Conservation (phyloP, 2,888 invertebrate species). For the Archaeoteleia sp. region DNA sequence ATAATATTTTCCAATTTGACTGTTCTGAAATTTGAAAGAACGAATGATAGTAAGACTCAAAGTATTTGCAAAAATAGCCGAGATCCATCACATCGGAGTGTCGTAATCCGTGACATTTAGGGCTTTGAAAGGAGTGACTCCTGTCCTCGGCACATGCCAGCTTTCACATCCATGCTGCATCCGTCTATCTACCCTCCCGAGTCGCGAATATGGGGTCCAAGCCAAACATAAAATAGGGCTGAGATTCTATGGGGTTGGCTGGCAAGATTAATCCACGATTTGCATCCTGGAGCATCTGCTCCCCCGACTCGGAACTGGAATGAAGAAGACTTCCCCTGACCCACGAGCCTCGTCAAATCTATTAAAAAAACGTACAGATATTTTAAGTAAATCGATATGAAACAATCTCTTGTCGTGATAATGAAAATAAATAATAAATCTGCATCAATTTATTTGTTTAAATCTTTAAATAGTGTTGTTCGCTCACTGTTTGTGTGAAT, state of each 20-base stretch:
- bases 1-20: too few species aligned
- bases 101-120: slow-evolving; percentile 52
- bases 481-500: too few species aligned
- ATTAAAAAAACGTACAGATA: slow-evolving; percentile 43
- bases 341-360: slow-evolving; percentile 40
- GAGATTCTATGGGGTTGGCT: slow-evolving; percentile 63
- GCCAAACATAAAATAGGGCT: slow-evolving; percentile 57
- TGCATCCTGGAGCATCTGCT: slow-evolving; percentile 74
- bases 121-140: slow-evolving; percentile 68
- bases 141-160: slow-evolving; percentile 68
- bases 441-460: too few species aligned
- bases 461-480: too few species aligned
- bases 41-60: too few species aligned
- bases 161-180: slow-evolving; percentile 64
- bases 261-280: slow-evolving; percentile 74
- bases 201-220: slow-evolving; percentile 58
- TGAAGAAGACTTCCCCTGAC: slow-evolving; percentile 55
- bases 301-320: slow-evolving; percentile 55
- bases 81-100: slow-evolving; percentile 36
- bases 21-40: too few species aligned
- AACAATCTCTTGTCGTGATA: too few species aligned
- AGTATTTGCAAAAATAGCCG: slow-evolving; percentile 11
- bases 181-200: slow-evolving; percentile 60
- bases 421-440: too few species aligned
- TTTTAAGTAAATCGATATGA: slow-evolving; percentile 37